phyloP scores from a whole-genome alignment of 2,113 vertebrate species.

The Chascanopsetta lugubris region DNA sequence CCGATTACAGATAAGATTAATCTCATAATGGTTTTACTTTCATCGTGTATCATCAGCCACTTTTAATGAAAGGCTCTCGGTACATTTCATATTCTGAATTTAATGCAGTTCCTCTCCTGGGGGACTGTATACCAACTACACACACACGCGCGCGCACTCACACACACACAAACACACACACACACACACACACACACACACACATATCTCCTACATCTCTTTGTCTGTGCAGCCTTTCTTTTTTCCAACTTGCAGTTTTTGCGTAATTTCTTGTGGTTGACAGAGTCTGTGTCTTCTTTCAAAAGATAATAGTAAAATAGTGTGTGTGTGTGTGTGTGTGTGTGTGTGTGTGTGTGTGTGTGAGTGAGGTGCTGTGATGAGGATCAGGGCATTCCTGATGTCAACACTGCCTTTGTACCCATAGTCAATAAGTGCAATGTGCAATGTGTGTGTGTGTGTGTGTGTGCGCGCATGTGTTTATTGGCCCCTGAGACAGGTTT shows the following conservation, averaged over 20 bases:
- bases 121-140: not conserved
- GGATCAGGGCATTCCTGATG: conserved; percentile 52
- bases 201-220: not conserved
- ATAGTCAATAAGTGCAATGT: not conserved
- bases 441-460: conserved; percentile 11
- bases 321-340: conserved; percentile 11
- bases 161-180: not conserved
- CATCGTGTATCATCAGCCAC: too few relatives aligned
- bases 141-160: conserved; percentile 5
- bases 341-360: conserved; percentile 22
- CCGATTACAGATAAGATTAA: too few relatives aligned
- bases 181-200: conserved; percentile 7
- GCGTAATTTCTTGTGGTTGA: conserved; percentile 30
- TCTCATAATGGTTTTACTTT: not conserved
- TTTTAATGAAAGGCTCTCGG: too few relatives aligned
- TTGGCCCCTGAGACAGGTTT: conserved; percentile 21
- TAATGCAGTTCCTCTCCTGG: not conserved
- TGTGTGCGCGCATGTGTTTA: conserved; percentile 34
- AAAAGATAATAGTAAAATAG: conserved; percentile 53
- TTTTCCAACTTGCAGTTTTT: conserved; percentile 11
- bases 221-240: not conserved
- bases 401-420: conserved; percentile 44
- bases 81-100: not conserved
- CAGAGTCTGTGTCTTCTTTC: conserved; percentile 38
- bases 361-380: conserved; percentile 35